Conservation (phyloP, 2,113 vertebrate species). For the Limanda limanda region DNA sequence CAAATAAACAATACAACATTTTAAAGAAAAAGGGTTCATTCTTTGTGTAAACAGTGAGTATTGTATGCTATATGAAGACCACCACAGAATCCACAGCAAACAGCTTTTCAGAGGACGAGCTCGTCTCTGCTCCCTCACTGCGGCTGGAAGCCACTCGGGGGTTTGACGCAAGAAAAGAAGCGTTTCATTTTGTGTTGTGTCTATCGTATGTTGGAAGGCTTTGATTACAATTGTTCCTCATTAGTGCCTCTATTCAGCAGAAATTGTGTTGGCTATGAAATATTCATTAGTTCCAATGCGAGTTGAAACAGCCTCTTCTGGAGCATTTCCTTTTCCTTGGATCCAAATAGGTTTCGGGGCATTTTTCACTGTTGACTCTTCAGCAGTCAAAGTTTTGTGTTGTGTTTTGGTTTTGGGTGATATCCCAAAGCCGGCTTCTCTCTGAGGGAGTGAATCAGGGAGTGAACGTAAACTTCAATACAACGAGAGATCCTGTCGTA, state of each 20-base stretch:
- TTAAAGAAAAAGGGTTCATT: background rate
- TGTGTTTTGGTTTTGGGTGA: conserved; percentile 36
- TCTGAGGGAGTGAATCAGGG: conserved; percentile 14
- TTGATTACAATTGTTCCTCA: conserved; percentile 69
- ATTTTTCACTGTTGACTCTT: conserved; percentile 38
- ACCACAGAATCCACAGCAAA: background rate
- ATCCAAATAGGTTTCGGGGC: conserved; percentile 40
- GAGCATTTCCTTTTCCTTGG: conserved; percentile 42
- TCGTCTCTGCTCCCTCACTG: conserved; percentile 2
- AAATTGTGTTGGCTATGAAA: conserved; percentile 60
- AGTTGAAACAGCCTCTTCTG: conserved; percentile 36
- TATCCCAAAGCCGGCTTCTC: conserved; percentile 24
- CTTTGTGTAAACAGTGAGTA: background rate
- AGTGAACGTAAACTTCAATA: conserved; percentile 26
- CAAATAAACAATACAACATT: background rate
- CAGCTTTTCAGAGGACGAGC: background rate
- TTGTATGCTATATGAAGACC: background rate
- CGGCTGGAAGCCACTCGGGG: conserved; percentile 29
- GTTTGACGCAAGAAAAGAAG: conserved; percentile 20
- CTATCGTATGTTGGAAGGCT: conserved; percentile 36
- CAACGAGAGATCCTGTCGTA: background rate
- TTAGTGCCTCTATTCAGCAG: conserved; percentile 44
- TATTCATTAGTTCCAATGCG: conserved; percentile 56
- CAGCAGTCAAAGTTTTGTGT: conserved; percentile 9
- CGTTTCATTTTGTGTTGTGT: conserved; percentile 30